Evolutionary conservation across 2,888 invertebrate genomes (phyloP), one percentile per base, ranked within the genome.

Genomic region (Agriopis leucophaearia): DNA sequence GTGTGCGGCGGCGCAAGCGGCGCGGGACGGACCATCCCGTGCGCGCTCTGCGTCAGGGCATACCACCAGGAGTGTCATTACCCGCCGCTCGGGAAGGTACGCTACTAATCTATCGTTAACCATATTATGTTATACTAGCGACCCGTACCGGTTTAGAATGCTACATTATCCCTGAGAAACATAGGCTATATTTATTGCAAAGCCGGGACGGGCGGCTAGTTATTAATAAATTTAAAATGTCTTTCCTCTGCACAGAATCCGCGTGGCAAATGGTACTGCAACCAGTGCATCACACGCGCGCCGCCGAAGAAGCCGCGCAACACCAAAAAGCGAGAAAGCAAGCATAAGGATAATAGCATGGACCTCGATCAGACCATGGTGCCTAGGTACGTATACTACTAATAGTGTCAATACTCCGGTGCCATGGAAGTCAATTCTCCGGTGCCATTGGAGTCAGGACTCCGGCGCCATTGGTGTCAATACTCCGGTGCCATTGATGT

Each of bases 11-110:
- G 95, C 16, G 95, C 78, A 56, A 72, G 78, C 1, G 72, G 71
- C 54, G 45, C 77, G 12, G 88, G 88, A 0, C 94, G 96, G 74
- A 95, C 99, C 86, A 96, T 98, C 54, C 95, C 97, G 58, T 99
- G 99, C 88, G 98, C 98, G 85, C 93, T 97, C 64, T 99, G 99
- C 88, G 97, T 97, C 5, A 95, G 98, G 63, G 97, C 98, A 61
- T 98, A 98, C 92, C 99, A 99, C 87, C 96, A 97, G 72, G 98
- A 98, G 89, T 99, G 99, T 88, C 96, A 98, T 83, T 97, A 97
- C 86, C 99, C 99, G 48, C 97, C 97, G 47, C 78, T 87, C 0
- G 66, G 66, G 1, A 87, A 87, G 86, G 87, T 86, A 18, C 10
- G 0, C 18, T 13, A 42, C 13, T 35, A 27, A 27, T 27, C 27